phyloP scores from a whole-genome alignment of 2,797 vertebrate species.

The Hirundo rustica region DNA sequence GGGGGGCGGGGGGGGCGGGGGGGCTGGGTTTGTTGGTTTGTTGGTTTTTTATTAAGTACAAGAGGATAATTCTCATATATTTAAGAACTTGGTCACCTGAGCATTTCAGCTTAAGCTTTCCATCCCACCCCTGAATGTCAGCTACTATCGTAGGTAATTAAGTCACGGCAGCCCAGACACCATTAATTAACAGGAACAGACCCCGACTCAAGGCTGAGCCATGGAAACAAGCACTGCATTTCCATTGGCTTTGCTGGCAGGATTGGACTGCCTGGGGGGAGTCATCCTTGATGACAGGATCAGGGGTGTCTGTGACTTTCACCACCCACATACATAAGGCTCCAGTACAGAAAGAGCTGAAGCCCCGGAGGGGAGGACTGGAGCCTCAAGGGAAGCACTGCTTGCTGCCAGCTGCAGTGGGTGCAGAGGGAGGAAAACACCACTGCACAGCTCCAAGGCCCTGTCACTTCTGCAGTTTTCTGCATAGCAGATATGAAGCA shows the following conservation, averaged over 20 bases:
- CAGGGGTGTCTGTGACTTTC: not conserved
- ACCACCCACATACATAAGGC: not conserved
- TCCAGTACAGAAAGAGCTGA: not conserved
- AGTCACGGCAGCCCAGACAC: not conserved
- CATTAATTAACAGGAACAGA: not conserved
- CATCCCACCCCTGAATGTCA: rapidly evolving
- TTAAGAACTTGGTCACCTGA: not conserved
- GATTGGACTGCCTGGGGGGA: not conserved
- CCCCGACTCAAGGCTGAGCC: not conserved
- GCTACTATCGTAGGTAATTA: not conserved
- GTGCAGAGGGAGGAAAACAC: not conserved
- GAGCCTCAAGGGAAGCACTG: not conserved
- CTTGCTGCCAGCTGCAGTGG: not conserved
- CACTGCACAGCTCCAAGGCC: not conserved
- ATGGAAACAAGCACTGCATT: not conserved
- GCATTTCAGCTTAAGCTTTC: not conserved
- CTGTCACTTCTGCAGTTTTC: not conserved
- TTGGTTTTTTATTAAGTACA: not conserved
- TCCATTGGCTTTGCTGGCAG: not conserved
- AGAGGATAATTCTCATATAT: not conserved
- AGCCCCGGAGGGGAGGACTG: rapidly evolving
- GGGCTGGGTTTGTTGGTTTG: no score
- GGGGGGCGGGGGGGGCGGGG: no score
- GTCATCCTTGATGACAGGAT: not conserved
- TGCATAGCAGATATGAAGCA: not conserved